A percentile compares a stretch with the other conserved stretches of the same genome.
phyloP scores from a whole-genome alignment of 1,140 invertebrate genomes.

The Thaumetopoea pityocampa region DNA sequence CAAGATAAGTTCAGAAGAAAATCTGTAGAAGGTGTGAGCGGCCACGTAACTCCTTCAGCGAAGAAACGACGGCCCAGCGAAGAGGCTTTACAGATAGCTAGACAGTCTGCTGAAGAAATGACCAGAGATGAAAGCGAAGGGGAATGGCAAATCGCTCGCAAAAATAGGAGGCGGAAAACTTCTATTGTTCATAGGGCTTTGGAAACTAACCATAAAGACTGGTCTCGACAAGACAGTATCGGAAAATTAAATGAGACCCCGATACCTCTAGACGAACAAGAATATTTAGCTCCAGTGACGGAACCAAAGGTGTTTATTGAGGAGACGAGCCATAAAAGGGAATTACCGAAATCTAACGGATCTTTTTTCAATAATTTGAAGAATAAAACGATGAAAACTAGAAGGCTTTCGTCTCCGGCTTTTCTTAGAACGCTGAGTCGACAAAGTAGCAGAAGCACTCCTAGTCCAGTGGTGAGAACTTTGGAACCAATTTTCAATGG shows the following conservation, averaged over 20 bases:
- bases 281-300: slow-evolving; percentile 62
- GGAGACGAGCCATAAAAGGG: slow-evolving; percentile 34
- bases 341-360: slow-evolving; percentile 65
- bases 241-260: slow-evolving; percentile 57
- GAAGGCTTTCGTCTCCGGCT: slow-evolving; percentile 78
- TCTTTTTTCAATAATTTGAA: slow-evolving; percentile 70
- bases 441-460: slow-evolving; percentile 60
- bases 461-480: slow-evolving; percentile 45
- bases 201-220: slow-evolving; percentile 32
- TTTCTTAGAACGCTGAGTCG: slow-evolving; percentile 80
- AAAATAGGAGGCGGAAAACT: slow-evolving; percentile 57
- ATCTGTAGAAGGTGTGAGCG: slow-evolving; percentile 78
- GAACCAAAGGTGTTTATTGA: slow-evolving; percentile 64
- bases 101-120: slow-evolving; percentile 72
- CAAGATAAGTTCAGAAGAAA: slow-evolving; percentile 74
- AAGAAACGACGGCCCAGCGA: slow-evolving; percentile 85
- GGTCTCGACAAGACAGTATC: slow-evolving; percentile 46
- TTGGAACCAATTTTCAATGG: slow-evolving; percentile 59
- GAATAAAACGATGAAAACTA: slow-evolving; percentile 61
- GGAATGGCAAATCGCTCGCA: slow-evolving; percentile 65
- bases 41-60: slow-evolving; percentile 58
- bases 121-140: slow-evolving; percentile 71
- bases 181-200: slow-evolving; percentile 49
- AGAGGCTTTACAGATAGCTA: slow-evolving; percentile 83
- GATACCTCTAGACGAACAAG: slow-evolving; percentile 63